Evolutionary conservation across 1,140 invertebrate species (phyloP), one percentile per base, ranked within the genome.

Genomic region (Drosophila sturtevanti): DNA sequence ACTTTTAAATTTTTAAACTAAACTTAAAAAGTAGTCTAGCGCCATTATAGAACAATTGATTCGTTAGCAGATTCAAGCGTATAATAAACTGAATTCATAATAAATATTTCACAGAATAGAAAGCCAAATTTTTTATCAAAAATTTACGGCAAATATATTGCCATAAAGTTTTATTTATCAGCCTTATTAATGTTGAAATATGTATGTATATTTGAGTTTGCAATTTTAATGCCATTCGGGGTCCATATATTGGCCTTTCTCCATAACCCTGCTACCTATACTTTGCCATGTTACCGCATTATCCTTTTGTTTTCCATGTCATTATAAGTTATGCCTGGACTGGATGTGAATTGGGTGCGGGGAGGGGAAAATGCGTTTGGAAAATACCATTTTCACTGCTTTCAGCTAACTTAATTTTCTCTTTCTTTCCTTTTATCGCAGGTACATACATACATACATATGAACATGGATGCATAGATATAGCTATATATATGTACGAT

Each of bases 401-500:
- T 21, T 48, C 14, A 48, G 18, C 22, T 54, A 54, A 54, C 22
- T 54, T 54, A 1, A 24, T 54, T 54, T 7, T 54, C n/a, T 54
- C n/a, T 54, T 54, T 51, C 22, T 11, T 18, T 37, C n/a, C 35
- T 11, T 12, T 21, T n/a, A 12, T 35, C 12, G n/a, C 44, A 52
- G 38, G 22, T 51, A 75, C 72, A 75, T 21, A 35, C 34, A 67
- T 67, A 56, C 58, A 38, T 62, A 58, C 61, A 41, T 58, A 67
- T 60, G 63, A n/a, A n/a, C n/a, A 31, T 65, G 75, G 31, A 68
- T 68, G 10, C 62, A 16, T 24, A 34, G 64, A 54, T 16, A 56
- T 31, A 60, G 27, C 64, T 41, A 71, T 44, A 59, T 27, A 64
- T 27, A 22, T 7, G 59, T 34, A 56, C 35, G 7, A 74, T 27